These are phyloP conservation scores for Eonycteris spelaea DNA, from an alignment of 2,113 vertebrate genomes.

Conservation along the genomic window DNA sequence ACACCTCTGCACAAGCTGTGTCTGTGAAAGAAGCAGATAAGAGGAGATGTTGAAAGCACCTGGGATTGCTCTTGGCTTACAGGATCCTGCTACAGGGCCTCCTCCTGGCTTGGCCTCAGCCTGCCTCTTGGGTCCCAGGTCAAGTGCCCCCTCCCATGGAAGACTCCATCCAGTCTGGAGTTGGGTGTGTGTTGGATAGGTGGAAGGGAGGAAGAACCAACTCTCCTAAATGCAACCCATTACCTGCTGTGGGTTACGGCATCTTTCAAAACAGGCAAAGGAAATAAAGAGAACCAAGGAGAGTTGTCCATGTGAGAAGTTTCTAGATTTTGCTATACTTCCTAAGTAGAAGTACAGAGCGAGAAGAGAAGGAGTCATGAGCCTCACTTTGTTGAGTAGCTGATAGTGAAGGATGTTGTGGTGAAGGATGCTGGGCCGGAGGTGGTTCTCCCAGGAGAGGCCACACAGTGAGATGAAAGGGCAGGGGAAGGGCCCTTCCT, in stretches of 20 bases:
- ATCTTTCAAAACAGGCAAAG: background rate
- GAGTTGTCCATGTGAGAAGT: background rate
- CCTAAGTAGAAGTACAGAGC: background rate
- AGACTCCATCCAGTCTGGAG: background rate
- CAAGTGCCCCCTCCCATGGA: background rate
- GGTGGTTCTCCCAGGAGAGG: background rate
- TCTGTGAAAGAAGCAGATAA: background rate
- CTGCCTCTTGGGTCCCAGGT: background rate
- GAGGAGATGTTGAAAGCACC: accelerated
- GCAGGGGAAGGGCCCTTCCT: background rate
- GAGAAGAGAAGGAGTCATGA: background rate
- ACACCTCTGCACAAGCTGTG: background rate
- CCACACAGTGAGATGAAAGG: background rate
- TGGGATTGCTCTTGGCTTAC: background rate
- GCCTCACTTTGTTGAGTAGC: background rate
- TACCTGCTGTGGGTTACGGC: background rate
- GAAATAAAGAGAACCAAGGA: background rate
- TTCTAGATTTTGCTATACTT: background rate
- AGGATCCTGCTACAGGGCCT: background rate
- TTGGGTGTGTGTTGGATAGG: too few relatives aligned
- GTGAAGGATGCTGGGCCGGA: too few relatives aligned
- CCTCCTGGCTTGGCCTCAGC: background rate
- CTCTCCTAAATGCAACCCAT: too few relatives aligned
- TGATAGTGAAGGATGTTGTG: background rate
- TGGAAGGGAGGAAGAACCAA: background rate